These are phyloP conservation scores for Nothoprocta pentlandii DNA, from an alignment of 2,113 vertebrate genomes.

Conservation along the genomic window DNA sequence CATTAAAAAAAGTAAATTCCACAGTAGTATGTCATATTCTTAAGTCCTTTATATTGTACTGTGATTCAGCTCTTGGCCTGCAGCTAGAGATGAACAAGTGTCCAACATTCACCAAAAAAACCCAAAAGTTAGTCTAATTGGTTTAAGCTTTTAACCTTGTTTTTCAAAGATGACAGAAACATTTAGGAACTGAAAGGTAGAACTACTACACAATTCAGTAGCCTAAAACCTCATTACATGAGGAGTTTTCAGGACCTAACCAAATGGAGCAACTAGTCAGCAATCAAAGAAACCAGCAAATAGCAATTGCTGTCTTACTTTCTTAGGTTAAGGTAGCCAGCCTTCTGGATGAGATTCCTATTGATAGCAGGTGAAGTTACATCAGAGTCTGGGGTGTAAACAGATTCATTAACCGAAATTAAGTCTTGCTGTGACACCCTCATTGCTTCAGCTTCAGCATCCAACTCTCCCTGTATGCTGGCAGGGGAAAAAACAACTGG, in stretches of 20 bases:
- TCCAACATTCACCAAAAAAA: not conserved
- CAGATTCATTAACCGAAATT: conserved; percentile 87
- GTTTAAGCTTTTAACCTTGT: not conserved
- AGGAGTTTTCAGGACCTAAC: not conserved
- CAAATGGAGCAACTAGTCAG: not conserved
- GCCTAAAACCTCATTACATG: not conserved
- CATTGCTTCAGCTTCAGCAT: conserved; percentile 91
- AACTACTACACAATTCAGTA: not conserved
- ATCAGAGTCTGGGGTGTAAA: conserved; percentile 93
- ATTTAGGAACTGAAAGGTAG: not conserved
- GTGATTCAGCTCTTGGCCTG: not conserved
- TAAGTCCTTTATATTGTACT: not conserved
- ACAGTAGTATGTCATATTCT: not conserved
- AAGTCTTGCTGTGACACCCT: conserved; percentile 88
- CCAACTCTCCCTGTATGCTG: conserved; percentile 92
- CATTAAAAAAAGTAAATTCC: not conserved
- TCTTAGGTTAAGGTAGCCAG: conserved; percentile 97
- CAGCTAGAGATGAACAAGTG: not conserved
- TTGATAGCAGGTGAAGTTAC: conserved; percentile 83
- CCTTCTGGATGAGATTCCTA: conserved; percentile 95
- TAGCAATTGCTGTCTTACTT: conserved; percentile 80
- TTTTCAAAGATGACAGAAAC: not conserved
- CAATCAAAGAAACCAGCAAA: not conserved
- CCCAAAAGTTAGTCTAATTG: not conserved
- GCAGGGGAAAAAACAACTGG: not conserved